Base-by-base conservation (phyloP, 2,797 vertebrate species). In the Pitangus sulphuratus region DNA sequence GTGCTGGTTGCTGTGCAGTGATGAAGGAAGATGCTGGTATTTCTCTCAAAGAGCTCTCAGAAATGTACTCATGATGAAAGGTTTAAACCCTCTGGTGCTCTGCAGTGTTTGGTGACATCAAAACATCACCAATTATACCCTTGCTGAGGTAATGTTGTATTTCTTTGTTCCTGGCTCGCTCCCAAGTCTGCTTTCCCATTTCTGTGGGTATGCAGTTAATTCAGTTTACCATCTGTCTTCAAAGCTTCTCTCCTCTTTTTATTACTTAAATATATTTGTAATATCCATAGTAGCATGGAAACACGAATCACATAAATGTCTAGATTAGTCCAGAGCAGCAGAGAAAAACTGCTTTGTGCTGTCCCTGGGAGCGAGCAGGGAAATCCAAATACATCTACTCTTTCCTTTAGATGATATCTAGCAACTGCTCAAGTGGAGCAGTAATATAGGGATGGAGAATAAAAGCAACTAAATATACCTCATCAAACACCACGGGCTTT, bases 221-320 rank as follows among this genome's bases (percentile, higher is more conserved):
- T 88, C 79, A 54, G 68, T 94, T 94, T 90, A 61, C 87, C 87
- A 89, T 94, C 94, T 95, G 89, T 66, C 91, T 91, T 87, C 75
- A 78, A 70, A 95, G 83, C 56, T 54, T 77, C 72, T 65, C 57
- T 87, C 74, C 28, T 81, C 48, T 96, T 97, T 87, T 91, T 89
- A 87, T 96, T 91, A 91, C 82, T 84, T 84, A 68, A 65, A 47
- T 78, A 20, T 45, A 68, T 74, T 62, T 69, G 39, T 83, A 87
- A 91, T 83, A 91, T 54, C 71, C 37, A 65, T 24, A 84, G 74
- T 16, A 13, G 62, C 18, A 0, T 9, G 15, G 37, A 86, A 56
- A 54, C 22, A 75, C 76, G 72, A 77, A 58, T 61, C 66, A 74
- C 74, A 71, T 53, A 68, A 64, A 65, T 37, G 31, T 87, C 65